A percentile compares a stretch with the other conserved stretches of the same genome.
phyloP scores from a whole-genome alignment of 2,888 invertebrate genomes.

The Chloroclysta siterata region DNA sequence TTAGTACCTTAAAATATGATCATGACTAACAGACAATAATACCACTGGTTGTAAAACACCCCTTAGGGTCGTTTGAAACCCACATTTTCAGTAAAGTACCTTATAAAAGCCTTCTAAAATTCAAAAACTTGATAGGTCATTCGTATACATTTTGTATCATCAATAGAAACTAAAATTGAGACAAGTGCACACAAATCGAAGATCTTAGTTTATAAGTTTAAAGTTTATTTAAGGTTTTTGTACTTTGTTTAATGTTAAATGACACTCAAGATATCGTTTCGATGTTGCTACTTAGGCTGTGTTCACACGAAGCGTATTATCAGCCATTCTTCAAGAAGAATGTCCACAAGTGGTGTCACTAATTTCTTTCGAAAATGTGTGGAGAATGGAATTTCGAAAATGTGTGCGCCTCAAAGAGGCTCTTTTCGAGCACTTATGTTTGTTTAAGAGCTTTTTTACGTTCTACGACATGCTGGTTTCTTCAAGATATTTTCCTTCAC shows the following conservation, averaged over 20 bases:
- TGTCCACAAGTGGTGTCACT: too few species aligned
- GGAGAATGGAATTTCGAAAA: too few species aligned
- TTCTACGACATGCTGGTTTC: too few species aligned
- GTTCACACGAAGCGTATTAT: too few species aligned
- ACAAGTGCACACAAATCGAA: neutral
- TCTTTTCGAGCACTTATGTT: too few species aligned
- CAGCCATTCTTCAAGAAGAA: too few species aligned
- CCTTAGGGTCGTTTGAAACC: neutral
- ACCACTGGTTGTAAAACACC: conserved; percentile 1
- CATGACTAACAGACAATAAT: conserved; percentile 28
- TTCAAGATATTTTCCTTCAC: too few species aligned
- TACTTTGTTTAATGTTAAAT: neutral
- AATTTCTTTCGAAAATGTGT: too few species aligned
- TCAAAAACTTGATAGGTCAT: neutral
- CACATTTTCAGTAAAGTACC: neutral
- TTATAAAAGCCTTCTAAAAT: neutral
- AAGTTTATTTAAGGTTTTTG: neutral
- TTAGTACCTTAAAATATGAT: conserved; percentile 18
- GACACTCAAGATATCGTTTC: neutral
- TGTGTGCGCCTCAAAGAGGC: too few species aligned
- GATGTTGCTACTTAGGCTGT: too few species aligned
- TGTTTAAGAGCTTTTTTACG: too few species aligned
- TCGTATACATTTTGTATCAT: conserved; percentile 3
- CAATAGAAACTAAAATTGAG: neutral
- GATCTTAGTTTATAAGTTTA: neutral